Percentiles rank a stretch among this genome's conserved stretches.
Conservation (phyloP, 2,113 vertebrate species). For the rat (Rattus norvegicus) region GRCr8 NC_086028.1:99678001-99678500, state of each 20-base stretch:
- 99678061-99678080: background rate
- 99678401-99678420: background rate
- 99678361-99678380: conserved; percentile 11
- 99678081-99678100: conserved; percentile 61
- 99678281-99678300: conserved; percentile 74
- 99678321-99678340: conserved; percentile 63
- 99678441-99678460: rapidly evolving
- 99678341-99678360: background rate
- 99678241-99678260: conserved; percentile 49
- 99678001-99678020: rapidly evolving
- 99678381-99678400: rapidly evolving
- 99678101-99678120: conserved; percentile 72
- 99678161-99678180: conserved; percentile 73
- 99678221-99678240: conserved; percentile 31
- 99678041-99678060: background rate
- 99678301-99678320: conserved; percentile 77
- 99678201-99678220: conserved; percentile 50
- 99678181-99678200: conserved; percentile 17
- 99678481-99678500: rapidly evolving
- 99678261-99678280: conserved; percentile 76
- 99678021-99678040: background rate
- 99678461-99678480: rapidly evolving
- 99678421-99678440: background rate
- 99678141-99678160: conserved; percentile 65
- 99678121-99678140: conserved; percentile 71